Base-by-base conservation (phyloP, 1,140 invertebrate species). In the Chironomus striatipennis region DNA sequence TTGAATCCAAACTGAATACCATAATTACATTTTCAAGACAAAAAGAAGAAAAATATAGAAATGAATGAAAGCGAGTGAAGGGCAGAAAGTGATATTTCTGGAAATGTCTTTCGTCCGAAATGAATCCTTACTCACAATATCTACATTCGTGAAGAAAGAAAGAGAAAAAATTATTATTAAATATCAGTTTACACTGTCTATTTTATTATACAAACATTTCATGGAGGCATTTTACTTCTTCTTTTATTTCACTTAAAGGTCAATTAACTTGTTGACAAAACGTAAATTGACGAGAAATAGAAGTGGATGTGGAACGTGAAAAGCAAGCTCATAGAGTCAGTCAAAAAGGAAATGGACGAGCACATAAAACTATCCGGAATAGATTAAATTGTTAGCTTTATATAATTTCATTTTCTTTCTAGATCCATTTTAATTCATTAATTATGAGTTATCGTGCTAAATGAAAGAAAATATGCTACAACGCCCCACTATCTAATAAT, bases 221-320 rank as follows among this genome's bases (percentile, higher is more conserved):
- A 57, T 57, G 47, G 12, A n/a, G 12, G 8, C 43, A n/a, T n/a
- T 15, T 57, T 57, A 12, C 47, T 57, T 57, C 12, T 57, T 57
- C 0, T 47, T 47, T 47, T 2, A 47, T 4, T 57, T 57, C 12
- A 15, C 12, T 57, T 57, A n/a, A n/a, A 57, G 47, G 47, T 57
- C 47, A 57, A 57, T 57, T 57, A n/a, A 57, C 47, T 57, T 57
- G 47, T 57, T 57, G 47, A 57, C 47, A 57, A 57, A 57, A 57
- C 12, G 24, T 34, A 34, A 34, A 34, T 34, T 34, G 24, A 34
- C 24, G 24, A 34, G 24, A 34, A 34, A 34, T 34, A 34, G 24
- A 34, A 34, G 24, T 34, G 24, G 24, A 34, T 34, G 24, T 34
- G 24, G 24, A 34, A 34, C 24, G 24, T 34, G 12, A 57, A 10